Evolutionary conservation across 2,797 vertebrate species (phyloP).

Genomic region (Anas bernieri): DNA sequence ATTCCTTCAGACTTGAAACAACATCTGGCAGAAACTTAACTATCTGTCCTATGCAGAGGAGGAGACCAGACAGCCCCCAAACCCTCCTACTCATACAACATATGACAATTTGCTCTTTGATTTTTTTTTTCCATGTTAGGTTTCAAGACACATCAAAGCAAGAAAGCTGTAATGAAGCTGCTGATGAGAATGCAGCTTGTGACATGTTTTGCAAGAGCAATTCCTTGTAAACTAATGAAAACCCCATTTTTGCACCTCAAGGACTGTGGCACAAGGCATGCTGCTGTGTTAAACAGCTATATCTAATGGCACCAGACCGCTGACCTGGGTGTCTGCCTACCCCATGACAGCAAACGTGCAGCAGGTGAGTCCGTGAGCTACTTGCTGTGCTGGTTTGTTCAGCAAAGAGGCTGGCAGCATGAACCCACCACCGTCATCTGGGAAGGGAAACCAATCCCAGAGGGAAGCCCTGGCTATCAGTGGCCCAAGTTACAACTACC

Average conservation of each 20-base stretch:
- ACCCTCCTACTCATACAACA: background rate
- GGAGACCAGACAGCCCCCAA: background rate
- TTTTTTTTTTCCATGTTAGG: background rate
- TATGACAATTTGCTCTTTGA: background rate
- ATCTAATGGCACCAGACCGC: background rate
- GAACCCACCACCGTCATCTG: accelerated
- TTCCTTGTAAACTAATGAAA: background rate
- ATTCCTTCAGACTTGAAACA: background rate
- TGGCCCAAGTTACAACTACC: accelerated
- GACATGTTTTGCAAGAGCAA: background rate
- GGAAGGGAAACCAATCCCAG: background rate
- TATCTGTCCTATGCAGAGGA: background rate
- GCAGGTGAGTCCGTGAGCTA: background rate
- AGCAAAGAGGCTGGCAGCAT: background rate
- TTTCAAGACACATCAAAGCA: background rate
- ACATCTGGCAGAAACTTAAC: accelerated
- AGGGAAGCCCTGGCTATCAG: background rate
- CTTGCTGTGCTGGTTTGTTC: background rate
- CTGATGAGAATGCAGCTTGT: accelerated
- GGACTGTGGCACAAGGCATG: background rate
- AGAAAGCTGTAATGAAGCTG: background rate
- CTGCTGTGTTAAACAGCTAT: background rate
- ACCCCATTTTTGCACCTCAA: background rate
- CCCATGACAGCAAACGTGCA: background rate
- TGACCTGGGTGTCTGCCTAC: no score